Evolutionary conservation across 1,140 invertebrate genomes (phyloP).

Genomic region (Euwallacea fornicatus): DNA sequence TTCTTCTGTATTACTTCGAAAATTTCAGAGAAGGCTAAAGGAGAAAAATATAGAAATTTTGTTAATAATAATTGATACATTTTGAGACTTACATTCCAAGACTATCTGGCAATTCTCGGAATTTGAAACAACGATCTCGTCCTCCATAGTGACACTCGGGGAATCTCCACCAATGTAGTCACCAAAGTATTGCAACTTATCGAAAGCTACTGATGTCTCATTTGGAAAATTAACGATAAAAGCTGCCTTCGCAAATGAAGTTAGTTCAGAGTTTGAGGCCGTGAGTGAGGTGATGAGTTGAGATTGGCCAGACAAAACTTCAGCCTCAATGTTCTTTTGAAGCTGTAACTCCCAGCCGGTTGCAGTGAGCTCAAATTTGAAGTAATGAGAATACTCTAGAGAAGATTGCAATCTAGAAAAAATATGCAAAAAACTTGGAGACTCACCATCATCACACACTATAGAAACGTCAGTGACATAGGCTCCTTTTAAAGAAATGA

Average conservation of each 20-base stretch:
- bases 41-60: neutral
- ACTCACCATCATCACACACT: constrained; percentile 2
- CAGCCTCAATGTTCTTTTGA: constrained; percentile 4
- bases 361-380: neutral
- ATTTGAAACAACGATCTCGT: constrained; percentile 11
- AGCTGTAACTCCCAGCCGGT: neutral
- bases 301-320: neutral
- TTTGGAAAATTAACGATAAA: constrained; percentile 32
- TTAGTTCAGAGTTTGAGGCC: neutral
- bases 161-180: constrained; percentile 9
- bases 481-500: constrained; percentile 2
- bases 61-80: neutral
- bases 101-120: constrained; percentile 3
- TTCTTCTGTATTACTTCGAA: neutral
- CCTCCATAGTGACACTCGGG: neutral
- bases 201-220: constrained; percentile 10
- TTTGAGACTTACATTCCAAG: constrained; percentile 6
- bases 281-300: constrained; percentile 10
- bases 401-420: neutral
- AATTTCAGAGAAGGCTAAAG: constrained; percentile 6
- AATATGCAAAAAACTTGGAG: neutral
- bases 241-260: constrained; percentile 4
- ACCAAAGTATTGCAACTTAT: constrained; percentile 6
- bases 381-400: constrained; percentile 2
- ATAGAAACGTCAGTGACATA: constrained; percentile 2